Evolutionary conservation across 1,140 invertebrate genomes (phyloP).

Genomic region (Orius insidiosus): DNA sequence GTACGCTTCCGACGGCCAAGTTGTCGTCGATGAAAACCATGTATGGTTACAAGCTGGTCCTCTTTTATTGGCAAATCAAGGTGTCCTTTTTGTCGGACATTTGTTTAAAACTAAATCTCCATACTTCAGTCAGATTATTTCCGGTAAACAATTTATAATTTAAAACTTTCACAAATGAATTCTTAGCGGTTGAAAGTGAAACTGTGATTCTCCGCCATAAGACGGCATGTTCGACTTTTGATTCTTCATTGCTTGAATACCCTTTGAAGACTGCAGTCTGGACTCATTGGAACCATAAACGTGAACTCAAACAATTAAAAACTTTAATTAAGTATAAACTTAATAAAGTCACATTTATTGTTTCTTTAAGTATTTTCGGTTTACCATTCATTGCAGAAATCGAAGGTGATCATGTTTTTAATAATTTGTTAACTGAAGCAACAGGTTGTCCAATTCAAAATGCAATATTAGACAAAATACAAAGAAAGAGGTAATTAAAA

Average conservation of each 20-base stretch:
- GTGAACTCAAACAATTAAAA: conserved; percentile 12
- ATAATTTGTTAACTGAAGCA: conserved; percentile 9
- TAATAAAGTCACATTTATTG: conserved; percentile 1
- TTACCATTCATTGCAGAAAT: conserved; percentile 18
- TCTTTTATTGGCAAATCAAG: background rate
- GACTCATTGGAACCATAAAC: conserved; percentile 18
- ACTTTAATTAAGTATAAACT: conserved; percentile 20
- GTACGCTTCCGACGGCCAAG: too few species aligned
- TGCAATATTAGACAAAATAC: background rate
- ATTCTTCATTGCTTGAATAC: background rate
- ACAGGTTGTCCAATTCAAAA: background rate
- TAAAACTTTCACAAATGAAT: background rate
- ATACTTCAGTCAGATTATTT: background rate
- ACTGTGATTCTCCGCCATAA: background rate
- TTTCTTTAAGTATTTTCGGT: conserved; percentile 9
- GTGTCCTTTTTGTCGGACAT: background rate
- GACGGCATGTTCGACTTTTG: background rate
- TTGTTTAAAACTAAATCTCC: background rate
- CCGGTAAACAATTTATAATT: too few species aligned
- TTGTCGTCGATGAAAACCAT: too few species aligned
- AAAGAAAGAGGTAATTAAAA: background rate
- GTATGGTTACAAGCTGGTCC: too few species aligned
- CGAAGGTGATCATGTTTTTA: conserved; percentile 9
- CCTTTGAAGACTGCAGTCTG: conserved; percentile 18
- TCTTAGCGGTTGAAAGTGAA: conserved; percentile 12